Percentiles rank a stretch among this genome's conserved stretches.
phyloP scores from a whole-genome alignment of 2,797 vertebrate species.

The Toxotes lorentzi region DNA sequence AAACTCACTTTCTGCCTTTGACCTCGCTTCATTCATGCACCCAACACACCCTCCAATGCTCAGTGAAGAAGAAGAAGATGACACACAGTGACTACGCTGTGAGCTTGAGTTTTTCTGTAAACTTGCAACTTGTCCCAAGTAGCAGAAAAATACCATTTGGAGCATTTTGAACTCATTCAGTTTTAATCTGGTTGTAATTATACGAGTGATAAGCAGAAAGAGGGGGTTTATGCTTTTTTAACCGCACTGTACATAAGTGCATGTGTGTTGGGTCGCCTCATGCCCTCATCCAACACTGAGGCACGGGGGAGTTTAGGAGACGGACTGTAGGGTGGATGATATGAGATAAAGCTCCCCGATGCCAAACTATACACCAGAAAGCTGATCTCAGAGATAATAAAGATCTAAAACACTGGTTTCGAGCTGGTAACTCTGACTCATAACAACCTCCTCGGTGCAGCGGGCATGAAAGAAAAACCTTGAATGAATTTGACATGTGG shows the following conservation, averaged over 20 bases:
- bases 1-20: slow-evolving; percentile 28
- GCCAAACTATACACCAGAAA: slow-evolving; percentile 70
- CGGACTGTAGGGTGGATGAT: slow-evolving; percentile 51
- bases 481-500: slow-evolving; percentile 65
- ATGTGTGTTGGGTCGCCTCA: slow-evolving; percentile 34
- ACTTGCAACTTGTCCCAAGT: slow-evolving; percentile 34
- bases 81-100: slow-evolving; percentile 17
- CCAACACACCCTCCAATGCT: background rate
- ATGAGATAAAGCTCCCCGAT: slow-evolving; percentile 77
- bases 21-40: slow-evolving; percentile 37
- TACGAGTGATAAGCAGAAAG: slow-evolving; percentile 44
- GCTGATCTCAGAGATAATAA: slow-evolving; percentile 74
- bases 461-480: slow-evolving; percentile 63
- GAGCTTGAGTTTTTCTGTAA: slow-evolving; percentile 29
- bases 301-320: slow-evolving; percentile 42
- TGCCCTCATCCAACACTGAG: slow-evolving; percentile 59
- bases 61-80: background rate
- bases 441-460: slow-evolving; percentile 61
- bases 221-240: slow-evolving; percentile 42
- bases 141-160: slow-evolving; percentile 50
- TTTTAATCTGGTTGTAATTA: slow-evolving; percentile 70
- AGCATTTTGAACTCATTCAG: slow-evolving; percentile 45
- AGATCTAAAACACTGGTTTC: slow-evolving; percentile 72
- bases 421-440: slow-evolving; percentile 63
- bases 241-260: slow-evolving; percentile 5